Evolutionary conservation across 2,888 invertebrate species (phyloP), one percentile per base, ranked within the genome.

Genomic region (Prosopocoilus inquinatus): DNA sequence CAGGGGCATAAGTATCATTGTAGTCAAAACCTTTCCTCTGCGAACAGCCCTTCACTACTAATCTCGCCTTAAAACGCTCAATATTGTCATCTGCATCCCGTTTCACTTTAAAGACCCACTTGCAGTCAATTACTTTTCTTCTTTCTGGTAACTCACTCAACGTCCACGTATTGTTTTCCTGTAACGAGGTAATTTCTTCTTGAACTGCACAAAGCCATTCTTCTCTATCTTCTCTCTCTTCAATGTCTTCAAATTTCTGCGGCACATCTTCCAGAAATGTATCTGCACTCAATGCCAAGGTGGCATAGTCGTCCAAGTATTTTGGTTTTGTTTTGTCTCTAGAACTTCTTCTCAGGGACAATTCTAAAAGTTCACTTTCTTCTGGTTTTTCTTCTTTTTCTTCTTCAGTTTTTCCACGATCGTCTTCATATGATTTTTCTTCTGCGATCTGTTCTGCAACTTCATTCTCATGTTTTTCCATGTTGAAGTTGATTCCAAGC

Each of bases 1-100:
- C n/a, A 32, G 46, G 1, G n/a, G n/a, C n/a, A n/a, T n/a, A n/a
- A n/a, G n/a, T n/a, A n/a, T n/a, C n/a, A n/a, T n/a, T n/a, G 16
- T 43, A 12, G 8, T 50, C 44, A 44, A 50, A 44, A 33, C 34
- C 16, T 50, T 44, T 36, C n/a, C 11, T 49, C 39, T 49, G 49
- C 3, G 9, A 16, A 41, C 16, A 49, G 3, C 49, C 45, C 12
- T 32, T 38, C 33, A 12, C 36, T 36, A 36, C 36, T 1, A 36
- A 12, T 36, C 36, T 36, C 5, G 36, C 36, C 12, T 36, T 36
- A 39, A 33, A 39, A 36, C 34, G 38, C 41, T 20, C 15, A 2
- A 20, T 32, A 11, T 39, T 34, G 1, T 13, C 20, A 34, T 45
- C 13, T 33, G 32, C 44, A 34, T 39, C n/a, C 1, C 13, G 34